Conservation (phyloP, 2,888 invertebrate genomes). For the Athripsodes cinereus region DNA sequence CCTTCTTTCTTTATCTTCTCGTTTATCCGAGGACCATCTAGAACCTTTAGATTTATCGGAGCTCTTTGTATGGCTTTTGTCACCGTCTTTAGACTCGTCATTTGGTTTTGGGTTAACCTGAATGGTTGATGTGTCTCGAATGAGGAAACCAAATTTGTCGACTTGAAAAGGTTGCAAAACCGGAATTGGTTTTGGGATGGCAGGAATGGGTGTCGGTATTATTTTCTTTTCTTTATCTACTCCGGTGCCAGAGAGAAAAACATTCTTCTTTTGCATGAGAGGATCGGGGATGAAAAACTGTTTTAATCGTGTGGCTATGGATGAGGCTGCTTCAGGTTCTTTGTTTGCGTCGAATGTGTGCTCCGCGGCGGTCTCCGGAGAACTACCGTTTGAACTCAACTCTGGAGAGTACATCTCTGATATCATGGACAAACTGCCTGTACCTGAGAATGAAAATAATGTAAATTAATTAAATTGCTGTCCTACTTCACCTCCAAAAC, state of each 20-base stretch:
- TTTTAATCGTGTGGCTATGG: no score
- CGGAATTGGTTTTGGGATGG: no score
- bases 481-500: no score
- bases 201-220: no score
- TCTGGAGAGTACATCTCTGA: constrained; percentile 11
- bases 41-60: no score
- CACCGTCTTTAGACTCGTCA: neutral
- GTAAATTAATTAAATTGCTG: no score
- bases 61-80: neutral
- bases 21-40: neutral
- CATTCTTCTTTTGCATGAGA: no score
- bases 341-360: neutral
- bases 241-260: no score
- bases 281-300: no score
- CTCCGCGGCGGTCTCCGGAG: constrained; percentile 8
- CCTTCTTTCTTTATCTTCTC: neutral
- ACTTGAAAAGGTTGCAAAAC: neutral
- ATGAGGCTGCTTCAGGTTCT: neutral
- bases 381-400: constrained; percentile 2
- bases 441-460: no score
- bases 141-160: neutral
- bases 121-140: neutral
- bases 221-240: no score
- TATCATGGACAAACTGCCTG: neutral
- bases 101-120: neutral